Conservation (phyloP, 2,797 vertebrate species). For the Sphenodon punctatus region DNA sequence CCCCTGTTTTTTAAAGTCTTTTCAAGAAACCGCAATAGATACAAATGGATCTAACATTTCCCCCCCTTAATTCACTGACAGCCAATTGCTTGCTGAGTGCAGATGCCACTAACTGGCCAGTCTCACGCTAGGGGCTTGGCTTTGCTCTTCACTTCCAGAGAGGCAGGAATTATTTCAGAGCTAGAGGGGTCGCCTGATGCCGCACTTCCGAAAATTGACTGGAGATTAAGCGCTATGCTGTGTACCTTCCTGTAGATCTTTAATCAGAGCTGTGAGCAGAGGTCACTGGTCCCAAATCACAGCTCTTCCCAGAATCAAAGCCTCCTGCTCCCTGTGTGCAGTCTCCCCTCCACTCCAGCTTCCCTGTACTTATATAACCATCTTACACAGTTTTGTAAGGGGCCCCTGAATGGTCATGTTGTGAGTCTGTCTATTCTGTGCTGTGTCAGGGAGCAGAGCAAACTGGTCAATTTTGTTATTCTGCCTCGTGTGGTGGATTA, state of each 20-base stretch:
- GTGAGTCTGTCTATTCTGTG: background rate
- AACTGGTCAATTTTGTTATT: background rate
- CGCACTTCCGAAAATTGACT: background rate
- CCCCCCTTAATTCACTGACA: background rate
- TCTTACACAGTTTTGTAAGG: background rate
- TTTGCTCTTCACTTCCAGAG: background rate
- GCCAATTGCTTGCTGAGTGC: background rate
- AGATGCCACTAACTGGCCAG: background rate
- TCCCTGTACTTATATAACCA: background rate
- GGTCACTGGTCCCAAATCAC: background rate
- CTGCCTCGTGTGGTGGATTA: background rate
- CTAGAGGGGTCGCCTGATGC: background rate
- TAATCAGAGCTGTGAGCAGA: background rate
- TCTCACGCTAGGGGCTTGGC: background rate
- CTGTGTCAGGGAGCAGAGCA: background rate
- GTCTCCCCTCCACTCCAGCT: background rate
- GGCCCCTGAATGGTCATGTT: background rate
- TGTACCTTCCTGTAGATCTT: background rate
- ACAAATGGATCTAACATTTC: background rate
- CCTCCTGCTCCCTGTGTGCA: background rate
- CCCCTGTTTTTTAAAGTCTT: background rate
- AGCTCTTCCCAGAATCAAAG: background rate
- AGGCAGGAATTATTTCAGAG: background rate
- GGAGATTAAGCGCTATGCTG: background rate
- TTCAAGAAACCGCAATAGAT: background rate